Evolutionary conservation across 2,888 invertebrate genomes (phyloP), one percentile per base, ranked within the genome.

Genomic region (Isoperla grammatica): DNA sequence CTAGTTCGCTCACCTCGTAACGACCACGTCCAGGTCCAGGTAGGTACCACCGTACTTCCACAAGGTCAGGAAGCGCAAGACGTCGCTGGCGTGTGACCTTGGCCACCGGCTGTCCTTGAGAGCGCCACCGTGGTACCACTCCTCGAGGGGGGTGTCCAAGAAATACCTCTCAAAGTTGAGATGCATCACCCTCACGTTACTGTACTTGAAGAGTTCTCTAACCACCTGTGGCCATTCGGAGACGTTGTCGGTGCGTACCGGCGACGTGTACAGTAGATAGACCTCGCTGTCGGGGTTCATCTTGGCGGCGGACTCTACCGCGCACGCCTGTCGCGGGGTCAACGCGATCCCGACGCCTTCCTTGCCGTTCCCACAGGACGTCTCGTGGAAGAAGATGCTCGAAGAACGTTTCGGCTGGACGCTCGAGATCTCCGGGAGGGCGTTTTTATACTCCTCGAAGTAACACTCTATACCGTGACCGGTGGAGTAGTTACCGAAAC

Each of bases 31-130:
- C 65, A 87, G 74, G 68, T 90, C 90, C 56, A 90, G 71, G 70
- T 88, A 90, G 54, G 88, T 82, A 0, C 90, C 90, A 11, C 88
- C 87, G 71, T 80, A 89, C 69, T 86, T 88, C 79, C 84, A 88
- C 3, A 90, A 73, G 0, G 85, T 82, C 49, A 86, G 68, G 67
- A 81, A 85, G 64, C 86, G 74, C 12, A 87, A 73, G 1, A 85
- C 75, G 68, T 87, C 86, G 49, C 84, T 83, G 46, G 83, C 80
- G 67, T 86, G 84, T 23, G 79, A 79, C 43, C 75, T 74, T 0
- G 81, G 78, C 77, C 82, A 86, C 2, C 69, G 66, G 23, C 83
- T 83, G 1, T 70, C 71, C 50, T 76, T 77, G 5, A 85, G 70
- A n/a, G n/a, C 70, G 0, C 79, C 78, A 4, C 72, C 73, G 0